Base-by-base conservation (phyloP, 2,888 invertebrate species). In the Notocelia uddmanniana region DNA sequence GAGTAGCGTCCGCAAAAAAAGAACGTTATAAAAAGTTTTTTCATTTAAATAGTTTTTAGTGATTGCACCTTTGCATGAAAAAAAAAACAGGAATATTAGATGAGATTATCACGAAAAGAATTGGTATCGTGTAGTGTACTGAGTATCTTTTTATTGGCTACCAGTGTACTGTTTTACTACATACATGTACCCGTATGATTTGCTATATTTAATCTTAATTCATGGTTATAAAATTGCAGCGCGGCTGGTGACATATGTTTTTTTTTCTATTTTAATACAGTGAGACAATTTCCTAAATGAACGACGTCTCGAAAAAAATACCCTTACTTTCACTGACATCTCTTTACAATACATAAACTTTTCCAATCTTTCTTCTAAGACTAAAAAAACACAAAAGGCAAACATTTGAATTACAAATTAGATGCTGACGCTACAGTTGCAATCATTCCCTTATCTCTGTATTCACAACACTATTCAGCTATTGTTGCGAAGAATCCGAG, bases 401-500 rank as follows among this genome's bases (percentile, higher is more conserved):
- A 50, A 59, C 60, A 60, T 69, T 69, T 73, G 62, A 74, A 74
- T 74, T 71, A 74, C 60, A 72, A 67, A 71, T 79, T 71, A 78
- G 81, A 73, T 88, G 83, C 85, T 41, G 68, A 79, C 89, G 37
- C 74, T 89, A 81, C 81, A 83, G 82, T 87, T 82, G 84, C 87
- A 84, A 63, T 54, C 26, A 85, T 75, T 77, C 85, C 86, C 85
- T 85, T 88, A 87, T 87, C 83, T 85, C 80, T 81, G 77, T 76
- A 83, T 77, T 73, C 74, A 73, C 73, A 72, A 73, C 79, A 84
- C 80, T 79, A 81, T 81, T 79, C 81, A 80, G 69, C 75, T 76
- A 85, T 88, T 88, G 89, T 89, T 83, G 81, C 83, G 75, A 78
- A 79, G 80, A 81, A 84, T 81, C 82, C 80, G 83, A 85, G 83